A percentile compares a stretch with the other conserved stretches of the same genome.
These are phyloP conservation scores for Pimephales promelas DNA, from an alignment of 2,113 vertebrate species.

Conservation along the genomic window DNA sequence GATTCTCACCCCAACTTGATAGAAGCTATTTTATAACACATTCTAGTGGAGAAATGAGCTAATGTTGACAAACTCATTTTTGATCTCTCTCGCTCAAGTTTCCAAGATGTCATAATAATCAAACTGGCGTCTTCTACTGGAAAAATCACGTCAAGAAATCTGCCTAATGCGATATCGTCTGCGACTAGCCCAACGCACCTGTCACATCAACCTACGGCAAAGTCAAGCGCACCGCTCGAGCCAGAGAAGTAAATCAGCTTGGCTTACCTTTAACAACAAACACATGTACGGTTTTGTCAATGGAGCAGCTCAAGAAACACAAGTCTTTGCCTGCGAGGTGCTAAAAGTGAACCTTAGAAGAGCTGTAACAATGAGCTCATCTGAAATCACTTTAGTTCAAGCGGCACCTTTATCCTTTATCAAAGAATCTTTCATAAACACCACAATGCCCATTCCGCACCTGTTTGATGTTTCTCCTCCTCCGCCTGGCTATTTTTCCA, in stretches of 20 bases:
- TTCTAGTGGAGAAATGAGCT: background rate
- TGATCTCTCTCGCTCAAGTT: background rate
- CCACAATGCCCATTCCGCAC: slow-evolving; percentile 79
- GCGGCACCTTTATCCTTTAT: slow-evolving; percentile 72
- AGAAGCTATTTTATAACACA: background rate
- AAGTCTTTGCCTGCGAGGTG: slow-evolving; percentile 62
- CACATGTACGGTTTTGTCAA: slow-evolving; percentile 63
- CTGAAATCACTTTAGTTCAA: slow-evolving; percentile 77
- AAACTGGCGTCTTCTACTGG: background rate
- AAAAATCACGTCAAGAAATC: slow-evolving; percentile 23
- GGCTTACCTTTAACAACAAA: slow-evolving; percentile 70
- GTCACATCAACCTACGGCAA: slow-evolving; percentile 43
- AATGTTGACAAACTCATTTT: background rate
- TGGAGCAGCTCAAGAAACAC: slow-evolving; percentile 58
- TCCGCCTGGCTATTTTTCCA: slow-evolving; percentile 82
- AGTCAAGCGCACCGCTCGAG: slow-evolving; percentile 40
- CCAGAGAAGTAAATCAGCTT: slow-evolving; percentile 65
- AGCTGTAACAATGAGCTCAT: slow-evolving; percentile 75
- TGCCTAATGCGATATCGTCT: background rate
- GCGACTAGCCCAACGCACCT: slow-evolving; percentile 37
- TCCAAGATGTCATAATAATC: background rate
- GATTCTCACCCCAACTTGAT: background rate
- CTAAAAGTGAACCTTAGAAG: slow-evolving; percentile 66
- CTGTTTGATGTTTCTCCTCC: slow-evolving; percentile 89
- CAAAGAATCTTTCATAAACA: slow-evolving; percentile 82